Base-by-base conservation (phyloP, 1,140 invertebrate species). In the Aphidius ervi region DNA sequence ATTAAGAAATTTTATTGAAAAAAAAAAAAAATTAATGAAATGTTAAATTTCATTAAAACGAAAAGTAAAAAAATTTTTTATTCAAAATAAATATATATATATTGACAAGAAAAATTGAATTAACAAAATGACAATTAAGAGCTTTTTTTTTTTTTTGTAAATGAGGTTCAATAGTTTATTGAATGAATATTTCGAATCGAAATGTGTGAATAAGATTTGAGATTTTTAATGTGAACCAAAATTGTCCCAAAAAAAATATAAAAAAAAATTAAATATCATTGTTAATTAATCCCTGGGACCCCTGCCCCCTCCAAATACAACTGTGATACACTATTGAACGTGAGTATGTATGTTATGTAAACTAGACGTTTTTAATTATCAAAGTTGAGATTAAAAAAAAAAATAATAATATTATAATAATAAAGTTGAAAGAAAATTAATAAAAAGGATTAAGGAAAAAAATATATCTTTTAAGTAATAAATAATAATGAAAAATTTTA, bases 251-350 rank as follows among this genome's bases (percentile, higher is more conserved):
- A 58, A 16, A 50, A 50, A 3, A 31, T 1, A 31, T 31, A 31
- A 1, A 31, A 31, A 31, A 31, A 31, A 31, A 31, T 31, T 2
- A 31, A 59, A 59, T 67, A 47, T 70, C 67, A 71, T 67, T 74
- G 67, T 69, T 31, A 37, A 45, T 31, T n/a, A 16, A 42, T 43
- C 40, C 49, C 37, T 46, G 10, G 39, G 16, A 39, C 9, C 45
- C 46, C 23, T 1, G 47, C 55, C 56, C 60, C 9, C 54, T 72
- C 71, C 71, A 66, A 77, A 76, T 68, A 76, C 69, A 78, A 76
- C 77, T 79, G 77, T 79, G 77, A 79, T 79, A 79, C 74, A 78
- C 68, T 75, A 71, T 74, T 37, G 63, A 70, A 70, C 65, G 68
- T 72, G 69, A 67, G 70, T 72, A 75, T 66, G 67, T 72, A 71